Base-by-base conservation (phyloP, 2,113 vertebrate species). In the Ctenodactylus gundi region DNA sequence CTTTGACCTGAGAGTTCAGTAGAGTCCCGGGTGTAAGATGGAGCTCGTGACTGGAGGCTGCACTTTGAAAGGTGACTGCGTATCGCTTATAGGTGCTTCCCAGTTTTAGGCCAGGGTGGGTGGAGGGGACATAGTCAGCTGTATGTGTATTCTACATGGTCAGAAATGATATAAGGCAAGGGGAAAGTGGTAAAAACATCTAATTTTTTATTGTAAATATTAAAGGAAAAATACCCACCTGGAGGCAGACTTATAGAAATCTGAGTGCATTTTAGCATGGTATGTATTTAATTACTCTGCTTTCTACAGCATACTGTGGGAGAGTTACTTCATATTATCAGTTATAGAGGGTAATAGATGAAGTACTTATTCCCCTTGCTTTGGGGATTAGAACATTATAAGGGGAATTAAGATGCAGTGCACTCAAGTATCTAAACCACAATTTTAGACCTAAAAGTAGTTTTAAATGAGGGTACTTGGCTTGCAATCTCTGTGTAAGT, bases 381-480 rank as follows among this genome's bases (percentile, higher is more conserved):
- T 96, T 96, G 96, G 94, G 96, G 97, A 97, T 96, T 96, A 97
- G 96, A 77, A 88, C 73, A 23, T 98, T 98, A 91, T 80, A 90
- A 95, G 88, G 95, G 95, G 95, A 97, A 97, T 98, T 98, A 97
- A 93, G 98, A 97, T 77, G 93, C 95, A 96, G 68, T 93, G 94
- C 85, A 46, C 95, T 97, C 76, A 97, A 96, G 97, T 96, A 96
- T 98, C 97, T 96, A 91, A 98, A 98, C 95, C 96, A 95, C 96
- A 96, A 98, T 98, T 97, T 97, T 90, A 94, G 93, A 96, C 97
- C 98, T 97, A 98, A 96, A 98, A 97, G 97, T 97, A 97, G 97
- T 84, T 98, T 96, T 98, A 97, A 97, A 96, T 97, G 97, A 97
- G 97, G 93, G 95, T 62, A 64, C 60, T 93, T 95, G 82, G 94